phyloP scores from a whole-genome alignment of 2,888 invertebrate genomes.

The Lepetodrilus schrolli region DNA sequence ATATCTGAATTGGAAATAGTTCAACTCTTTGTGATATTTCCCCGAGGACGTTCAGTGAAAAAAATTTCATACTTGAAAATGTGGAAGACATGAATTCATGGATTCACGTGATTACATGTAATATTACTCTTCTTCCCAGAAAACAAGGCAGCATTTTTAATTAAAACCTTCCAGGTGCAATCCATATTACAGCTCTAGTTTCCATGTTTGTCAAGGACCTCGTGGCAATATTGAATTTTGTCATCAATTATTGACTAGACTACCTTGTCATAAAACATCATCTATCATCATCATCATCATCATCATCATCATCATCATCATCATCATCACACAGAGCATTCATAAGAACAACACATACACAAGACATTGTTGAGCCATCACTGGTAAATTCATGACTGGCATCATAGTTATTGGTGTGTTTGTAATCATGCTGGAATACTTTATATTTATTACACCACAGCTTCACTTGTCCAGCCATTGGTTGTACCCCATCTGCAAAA shows the following conservation, averaged over 20 bases:
- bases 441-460: conserved; percentile 14
- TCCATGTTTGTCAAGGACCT: conserved; percentile 3
- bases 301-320: too few species aligned
- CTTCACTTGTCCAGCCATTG: neutral
- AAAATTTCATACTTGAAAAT: too few species aligned
- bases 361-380: neutral
- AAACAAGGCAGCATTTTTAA: too few species aligned
- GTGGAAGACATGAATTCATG: too few species aligned
- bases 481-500: neutral
- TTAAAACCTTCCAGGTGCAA: too few species aligned
- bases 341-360: neutral
- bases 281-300: neutral
- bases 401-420: neutral
- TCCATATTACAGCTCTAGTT: too few species aligned
- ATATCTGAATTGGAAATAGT: too few species aligned
- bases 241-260: neutral
- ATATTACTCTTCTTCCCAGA: too few species aligned
- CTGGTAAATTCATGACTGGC: neutral
- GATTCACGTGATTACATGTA: too few species aligned
- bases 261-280: neutral
- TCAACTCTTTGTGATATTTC: too few species aligned
- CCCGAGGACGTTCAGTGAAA: too few species aligned
- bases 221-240: neutral
- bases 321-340: too few species aligned
- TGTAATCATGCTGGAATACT: conserved; percentile 1